Conservation (phyloP, 92 coral and sea anemone species). For the Palythoa grandiflora region DNA sequence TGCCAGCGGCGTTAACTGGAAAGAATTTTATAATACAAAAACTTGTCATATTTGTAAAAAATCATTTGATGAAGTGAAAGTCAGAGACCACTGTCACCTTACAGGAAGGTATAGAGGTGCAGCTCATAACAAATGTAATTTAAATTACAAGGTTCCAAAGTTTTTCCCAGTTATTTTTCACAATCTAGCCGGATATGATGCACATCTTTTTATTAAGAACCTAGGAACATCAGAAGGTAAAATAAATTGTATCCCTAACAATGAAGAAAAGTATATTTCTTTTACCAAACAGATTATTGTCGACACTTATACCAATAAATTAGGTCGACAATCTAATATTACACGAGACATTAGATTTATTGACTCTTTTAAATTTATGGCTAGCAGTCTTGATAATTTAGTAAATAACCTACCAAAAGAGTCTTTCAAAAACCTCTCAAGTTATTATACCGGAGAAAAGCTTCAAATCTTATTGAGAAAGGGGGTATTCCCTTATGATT, state of each 20-base stretch:
- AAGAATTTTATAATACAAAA: background rate
- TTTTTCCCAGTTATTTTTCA: background rate
- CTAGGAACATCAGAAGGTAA: background rate
- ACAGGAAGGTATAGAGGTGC: background rate
- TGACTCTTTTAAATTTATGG: background rate
- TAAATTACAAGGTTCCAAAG: background rate
- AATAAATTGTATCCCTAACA: background rate
- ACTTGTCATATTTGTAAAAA: background rate
- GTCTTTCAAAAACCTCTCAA: background rate
- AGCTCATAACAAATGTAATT: background rate
- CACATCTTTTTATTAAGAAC: background rate
- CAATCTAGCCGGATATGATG: background rate
- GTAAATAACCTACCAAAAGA: background rate
- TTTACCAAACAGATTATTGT: background rate
- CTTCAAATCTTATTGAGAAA: background rate
- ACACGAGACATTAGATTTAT: background rate
- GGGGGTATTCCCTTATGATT: background rate
- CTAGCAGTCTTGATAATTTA: background rate
- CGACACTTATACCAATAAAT: background rate
- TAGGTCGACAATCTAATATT: background rate
- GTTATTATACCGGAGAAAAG: background rate
- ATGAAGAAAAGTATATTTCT: background rate
- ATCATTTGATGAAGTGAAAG: background rate
- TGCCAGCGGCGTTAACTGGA: slow-evolving; percentile 1
- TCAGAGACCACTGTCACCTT: background rate